phyloP scores from a whole-genome alignment of 2,888 invertebrate species.

The Phanerotoma sp. region DNA sequence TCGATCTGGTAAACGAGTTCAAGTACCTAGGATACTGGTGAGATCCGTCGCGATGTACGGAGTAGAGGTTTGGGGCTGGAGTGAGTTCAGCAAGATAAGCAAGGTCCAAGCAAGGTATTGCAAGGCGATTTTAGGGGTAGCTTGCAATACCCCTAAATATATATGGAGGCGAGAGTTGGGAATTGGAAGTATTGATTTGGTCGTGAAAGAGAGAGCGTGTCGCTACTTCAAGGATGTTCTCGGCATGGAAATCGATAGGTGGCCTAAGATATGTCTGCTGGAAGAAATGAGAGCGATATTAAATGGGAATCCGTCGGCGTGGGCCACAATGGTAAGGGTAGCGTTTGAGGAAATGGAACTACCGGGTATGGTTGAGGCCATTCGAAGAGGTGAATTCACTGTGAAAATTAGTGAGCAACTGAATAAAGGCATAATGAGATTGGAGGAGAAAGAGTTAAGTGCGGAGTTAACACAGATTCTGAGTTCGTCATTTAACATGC shows the following conservation, averaged over 20 bases:
- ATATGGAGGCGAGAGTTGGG: conserved; percentile 1
- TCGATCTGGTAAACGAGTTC: neutral
- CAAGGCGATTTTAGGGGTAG: neutral
- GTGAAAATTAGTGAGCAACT: no score
- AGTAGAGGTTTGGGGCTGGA: conserved; percentile 1
- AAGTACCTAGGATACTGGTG: neutral
- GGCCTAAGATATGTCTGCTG: neutral
- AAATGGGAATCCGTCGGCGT: neutral
- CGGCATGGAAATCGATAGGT: neutral
- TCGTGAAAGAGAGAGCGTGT: neutral
- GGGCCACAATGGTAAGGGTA: neutral
- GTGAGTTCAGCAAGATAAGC: neutral
- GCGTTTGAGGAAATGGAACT: neutral
- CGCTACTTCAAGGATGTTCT: neutral
- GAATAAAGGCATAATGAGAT: neutral
- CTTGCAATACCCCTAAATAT: neutral
- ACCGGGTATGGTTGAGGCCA: no score
- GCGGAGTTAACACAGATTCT: no score
- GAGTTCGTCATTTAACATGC: no score
- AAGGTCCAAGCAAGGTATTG: neutral
- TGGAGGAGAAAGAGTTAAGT: neutral
- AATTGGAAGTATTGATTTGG: neutral
- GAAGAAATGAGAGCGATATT: neutral
- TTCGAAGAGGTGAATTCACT: no score
- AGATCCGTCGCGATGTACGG: neutral